phyloP scores from a whole-genome alignment of 2,113 vertebrate species.

The Cercocebus atys region DNA sequence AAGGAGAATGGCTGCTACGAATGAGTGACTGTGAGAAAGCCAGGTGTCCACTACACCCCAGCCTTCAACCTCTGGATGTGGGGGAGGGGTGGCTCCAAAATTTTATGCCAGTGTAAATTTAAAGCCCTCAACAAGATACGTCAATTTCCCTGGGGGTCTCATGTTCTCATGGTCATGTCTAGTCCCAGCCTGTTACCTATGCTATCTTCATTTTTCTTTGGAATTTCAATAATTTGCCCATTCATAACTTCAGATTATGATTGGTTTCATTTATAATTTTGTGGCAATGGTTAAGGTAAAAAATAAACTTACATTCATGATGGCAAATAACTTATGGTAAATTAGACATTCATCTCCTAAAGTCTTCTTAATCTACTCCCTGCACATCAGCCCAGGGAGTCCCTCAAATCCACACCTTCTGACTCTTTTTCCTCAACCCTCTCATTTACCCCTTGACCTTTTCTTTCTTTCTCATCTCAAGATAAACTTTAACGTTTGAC shows the following conservation, averaged over 20 bases:
- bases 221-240: not conserved
- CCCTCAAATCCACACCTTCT: not conserved
- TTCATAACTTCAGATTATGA: not conserved
- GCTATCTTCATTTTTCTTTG: not conserved
- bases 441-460: rapidly evolving
- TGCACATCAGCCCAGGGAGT: rapidly evolving
- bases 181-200: no score
- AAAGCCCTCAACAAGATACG: not conserved
- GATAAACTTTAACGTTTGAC: not conserved
- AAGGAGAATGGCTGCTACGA: not conserved
- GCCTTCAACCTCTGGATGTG: not conserved
- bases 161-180: not conserved
- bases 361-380: not conserved
- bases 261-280: not conserved
- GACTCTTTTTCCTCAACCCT: rapidly evolving
- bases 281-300: not conserved
- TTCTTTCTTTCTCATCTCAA: not conserved
- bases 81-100: not conserved
- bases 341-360: not conserved
- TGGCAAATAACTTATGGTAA: not conserved
- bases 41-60: not conserved
- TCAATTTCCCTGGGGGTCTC: not conserved
- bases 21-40: not conserved
- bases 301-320: not conserved
- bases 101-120: not conserved